Evolutionary conservation across 2,113 vertebrate genomes (phyloP), one percentile per base, ranked within the genome.

Genomic region (Carassius gibelio): DNA sequence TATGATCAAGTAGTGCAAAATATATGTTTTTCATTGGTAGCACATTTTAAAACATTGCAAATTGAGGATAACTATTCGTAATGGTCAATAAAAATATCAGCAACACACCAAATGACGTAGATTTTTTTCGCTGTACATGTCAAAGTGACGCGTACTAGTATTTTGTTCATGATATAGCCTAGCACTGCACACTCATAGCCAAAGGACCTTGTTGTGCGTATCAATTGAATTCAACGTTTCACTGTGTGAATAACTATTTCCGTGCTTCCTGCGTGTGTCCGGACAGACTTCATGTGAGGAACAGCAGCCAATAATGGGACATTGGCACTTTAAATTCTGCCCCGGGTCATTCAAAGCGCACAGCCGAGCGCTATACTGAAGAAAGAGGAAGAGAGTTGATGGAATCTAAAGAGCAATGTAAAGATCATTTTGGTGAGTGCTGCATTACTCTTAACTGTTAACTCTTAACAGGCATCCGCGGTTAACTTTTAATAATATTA

Each of bases 331-430:
- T 91, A 90, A 91, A 90, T 62, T 52, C 86, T 83, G 85, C 86
- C 91, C 88, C 87, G 88, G 90, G 89, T 87, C 90, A 85, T 89
- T 86, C 90, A 91, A 88, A 89, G 87, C 85, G 85, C 90, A 87
- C 85, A 85, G 81, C 85, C 90, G 90, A 89, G 90, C 88, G 91
- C 90, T 88, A 87, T 88, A 87, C 75, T 84, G 86, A 90, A 75
- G 83, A 86, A 89, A 85, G 87, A 90, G 84, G 87, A 92, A 90
- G 87, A 71, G 34, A 87, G 86, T 87, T 90, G 91, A 93, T 88
- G 86, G 90, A 87, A 88, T 88, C 88, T 85, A 89, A 88, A 91
- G 89, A 89, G 89, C 45, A 91, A 86, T 69, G 15, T 81, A 81
- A 82, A 45, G 82, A 84, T 74, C 6, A 23, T 50, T 85, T 84